Evolutionary conservation across 2,113 vertebrate genomes (phyloP).

Genomic region (Sinocyclocheilus rhinocerous): DNA sequence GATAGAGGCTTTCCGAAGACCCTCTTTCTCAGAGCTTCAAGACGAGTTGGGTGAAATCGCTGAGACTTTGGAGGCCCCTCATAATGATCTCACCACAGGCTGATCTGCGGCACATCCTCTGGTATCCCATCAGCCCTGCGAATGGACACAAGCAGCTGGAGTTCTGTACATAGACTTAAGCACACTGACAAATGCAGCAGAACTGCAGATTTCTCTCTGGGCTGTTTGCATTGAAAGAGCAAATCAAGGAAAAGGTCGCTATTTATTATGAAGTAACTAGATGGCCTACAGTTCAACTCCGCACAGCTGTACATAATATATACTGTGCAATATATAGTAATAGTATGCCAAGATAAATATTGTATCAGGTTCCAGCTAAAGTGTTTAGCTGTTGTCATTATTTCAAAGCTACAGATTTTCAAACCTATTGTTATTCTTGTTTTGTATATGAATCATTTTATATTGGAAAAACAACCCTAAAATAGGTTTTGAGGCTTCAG

Average conservation of each 20-base stretch:
- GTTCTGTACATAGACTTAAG: slow-evolving; percentile 43
- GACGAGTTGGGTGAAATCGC: slow-evolving; percentile 79
- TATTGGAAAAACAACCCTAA: background rate
- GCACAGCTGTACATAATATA: background rate
- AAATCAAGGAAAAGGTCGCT: background rate
- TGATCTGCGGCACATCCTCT: slow-evolving; percentile 57
- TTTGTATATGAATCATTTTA: slow-evolving; percentile 5
- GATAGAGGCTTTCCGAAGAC: slow-evolving; percentile 84
- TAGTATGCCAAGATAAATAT: background rate
- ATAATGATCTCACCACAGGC: slow-evolving; percentile 64
- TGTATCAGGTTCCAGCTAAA: slow-evolving; percentile 1
- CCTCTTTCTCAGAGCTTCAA: slow-evolving; percentile 81
- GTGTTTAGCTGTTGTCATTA: slow-evolving; percentile 21
- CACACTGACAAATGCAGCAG: background rate
- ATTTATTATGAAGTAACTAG: slow-evolving; percentile 9
- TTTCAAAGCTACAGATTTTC: slow-evolving; percentile 1
- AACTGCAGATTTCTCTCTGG: background rate
- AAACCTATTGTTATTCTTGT: background rate
- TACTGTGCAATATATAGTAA: background rate
- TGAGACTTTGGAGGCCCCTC: slow-evolving; percentile 75
- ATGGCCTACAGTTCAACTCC: background rate
- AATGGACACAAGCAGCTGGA: slow-evolving; percentile 1
- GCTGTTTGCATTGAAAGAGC: background rate
- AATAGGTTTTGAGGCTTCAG: background rate
- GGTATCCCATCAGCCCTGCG: slow-evolving; percentile 21